Evolutionary conservation across 2,797 vertebrate genomes (phyloP).

Genomic region (Chelmon rostratus): DNA sequence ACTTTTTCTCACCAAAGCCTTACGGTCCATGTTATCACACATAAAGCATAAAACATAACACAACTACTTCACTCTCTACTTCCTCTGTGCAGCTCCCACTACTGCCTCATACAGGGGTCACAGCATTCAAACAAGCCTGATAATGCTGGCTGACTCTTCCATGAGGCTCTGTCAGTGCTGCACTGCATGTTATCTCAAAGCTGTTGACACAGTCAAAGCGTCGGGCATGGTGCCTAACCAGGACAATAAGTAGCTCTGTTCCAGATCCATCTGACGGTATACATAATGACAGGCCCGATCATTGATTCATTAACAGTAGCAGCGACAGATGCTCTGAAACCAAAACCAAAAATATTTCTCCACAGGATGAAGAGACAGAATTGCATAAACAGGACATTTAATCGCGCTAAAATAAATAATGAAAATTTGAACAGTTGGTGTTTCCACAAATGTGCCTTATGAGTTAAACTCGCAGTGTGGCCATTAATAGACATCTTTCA

Average conservation of each 20-base stretch:
- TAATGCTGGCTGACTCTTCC: slow-evolving; percentile 66
- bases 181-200: slow-evolving; percentile 62
- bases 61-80: slow-evolving; percentile 34
- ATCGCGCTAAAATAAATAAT: not conserved
- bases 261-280: slow-evolving; percentile 38
- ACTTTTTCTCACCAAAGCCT: not conserved
- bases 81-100: slow-evolving; percentile 19
- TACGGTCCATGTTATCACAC: not conserved
- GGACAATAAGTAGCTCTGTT: slow-evolving; percentile 62
- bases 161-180: slow-evolving; percentile 66
- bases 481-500: slow-evolving; percentile 22
- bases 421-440: not conserved
- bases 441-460: slow-evolving; percentile 25
- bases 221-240: slow-evolving; percentile 40
- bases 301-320: slow-evolving; percentile 32
- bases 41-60: slow-evolving; percentile 13
- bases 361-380: not conserved
- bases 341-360: not conserved
- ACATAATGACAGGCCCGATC: slow-evolving; percentile 26
- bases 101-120: slow-evolving; percentile 39
- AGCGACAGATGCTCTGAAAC: not conserved
- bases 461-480: slow-evolving; percentile 1
- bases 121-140: slow-evolving; percentile 44
- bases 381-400: not conserved
- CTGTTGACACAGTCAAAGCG: slow-evolving; percentile 64